These are phyloP conservation scores for Vanessa atalanta DNA, from an alignment of 1,140 invertebrate genomes.

Conservation along the genomic window DNA sequence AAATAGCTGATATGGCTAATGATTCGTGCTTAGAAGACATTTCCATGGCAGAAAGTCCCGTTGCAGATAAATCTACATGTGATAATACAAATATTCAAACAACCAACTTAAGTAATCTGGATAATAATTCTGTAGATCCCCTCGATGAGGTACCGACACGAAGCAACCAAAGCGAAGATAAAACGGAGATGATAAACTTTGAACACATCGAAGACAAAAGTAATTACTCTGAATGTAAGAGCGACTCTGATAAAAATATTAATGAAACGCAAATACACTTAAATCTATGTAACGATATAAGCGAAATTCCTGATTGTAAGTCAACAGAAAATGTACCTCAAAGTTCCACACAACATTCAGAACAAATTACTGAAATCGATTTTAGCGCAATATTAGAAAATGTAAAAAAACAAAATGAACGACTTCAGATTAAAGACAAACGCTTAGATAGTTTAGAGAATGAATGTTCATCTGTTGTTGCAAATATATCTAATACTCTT, in stretches of 20 bases:
- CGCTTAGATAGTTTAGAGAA: conserved; percentile 35
- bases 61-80: neutral
- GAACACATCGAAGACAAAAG: neutral
- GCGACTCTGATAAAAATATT: neutral
- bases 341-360: conserved; percentile 36
- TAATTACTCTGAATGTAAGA: neutral
- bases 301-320: neutral
- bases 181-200: neutral
- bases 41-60: conserved; percentile 16
- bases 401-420: conserved; percentile 36
- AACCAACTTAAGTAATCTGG: conserved; percentile 43
- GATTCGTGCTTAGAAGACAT: conserved; percentile 50
- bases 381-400: conserved; percentile 29
- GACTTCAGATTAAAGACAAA: conserved; percentile 34
- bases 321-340: neutral
- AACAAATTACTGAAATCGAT: conserved; percentile 15
- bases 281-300: neutral
- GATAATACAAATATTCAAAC: neutral
- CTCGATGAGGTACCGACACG: conserved; percentile 49
- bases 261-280: neutral
- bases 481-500: conserved; percentile 30
- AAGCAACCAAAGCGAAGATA: conserved; percentile 35
- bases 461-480: conserved; percentile 25
- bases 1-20: conserved; percentile 57
- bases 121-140: conserved; percentile 62